Evolutionary conservation across 2,797 vertebrate genomes (phyloP).

Genomic region (Chelonia mydas): DNA sequence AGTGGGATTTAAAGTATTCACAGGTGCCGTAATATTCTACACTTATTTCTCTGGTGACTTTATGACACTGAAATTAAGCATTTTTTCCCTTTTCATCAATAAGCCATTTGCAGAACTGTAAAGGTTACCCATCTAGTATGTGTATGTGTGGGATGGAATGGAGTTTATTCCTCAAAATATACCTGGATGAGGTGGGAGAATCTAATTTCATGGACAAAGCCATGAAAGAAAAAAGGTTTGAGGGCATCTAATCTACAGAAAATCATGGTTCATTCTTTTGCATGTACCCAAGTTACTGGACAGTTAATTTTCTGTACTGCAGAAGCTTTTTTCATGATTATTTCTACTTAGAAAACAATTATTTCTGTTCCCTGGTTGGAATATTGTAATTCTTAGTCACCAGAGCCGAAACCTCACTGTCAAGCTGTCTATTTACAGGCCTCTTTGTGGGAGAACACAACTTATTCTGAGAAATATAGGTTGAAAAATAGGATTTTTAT

Average conservation of each 20-base stretch:
- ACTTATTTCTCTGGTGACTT: accelerated
- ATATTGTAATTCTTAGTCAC: not conserved
- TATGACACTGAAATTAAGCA: not conserved
- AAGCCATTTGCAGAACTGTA: not conserved
- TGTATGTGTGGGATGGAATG: not conserved
- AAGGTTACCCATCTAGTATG: not conserved
- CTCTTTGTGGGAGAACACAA: not conserved
- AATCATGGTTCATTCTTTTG: not conserved
- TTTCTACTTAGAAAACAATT: not conserved
- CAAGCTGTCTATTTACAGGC: not conserved
- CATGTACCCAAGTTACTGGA: not conserved
- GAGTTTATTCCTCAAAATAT: not conserved
- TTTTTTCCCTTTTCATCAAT: not conserved
- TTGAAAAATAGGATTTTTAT: not conserved
- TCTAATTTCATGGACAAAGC: not conserved
- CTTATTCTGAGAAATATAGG: not conserved
- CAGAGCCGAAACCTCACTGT: not conserved
- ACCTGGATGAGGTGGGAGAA: not conserved
- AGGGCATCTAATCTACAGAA: not conserved
- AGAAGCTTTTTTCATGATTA: not conserved
- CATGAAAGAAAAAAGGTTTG: not conserved
- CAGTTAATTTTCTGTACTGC: constrained; percentile 41
- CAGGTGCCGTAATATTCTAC: not conserved
- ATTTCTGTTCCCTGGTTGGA: not conserved
- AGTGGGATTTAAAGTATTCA: not conserved